phyloP scores from a whole-genome alignment of 2,797 vertebrate genomes.

The Moxostoma hubbsi region DNA sequence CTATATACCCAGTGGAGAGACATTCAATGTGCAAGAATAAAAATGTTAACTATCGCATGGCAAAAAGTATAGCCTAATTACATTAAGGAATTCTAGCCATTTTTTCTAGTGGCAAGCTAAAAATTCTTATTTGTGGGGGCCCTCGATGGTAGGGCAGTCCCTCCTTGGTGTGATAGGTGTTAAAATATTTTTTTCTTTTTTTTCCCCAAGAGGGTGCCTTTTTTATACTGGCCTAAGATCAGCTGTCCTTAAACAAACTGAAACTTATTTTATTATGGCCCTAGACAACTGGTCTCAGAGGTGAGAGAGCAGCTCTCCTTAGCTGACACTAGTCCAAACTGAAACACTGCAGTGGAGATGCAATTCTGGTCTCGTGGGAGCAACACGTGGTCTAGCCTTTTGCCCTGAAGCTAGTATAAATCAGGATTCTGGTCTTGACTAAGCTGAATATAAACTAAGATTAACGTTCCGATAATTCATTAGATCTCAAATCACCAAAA shows the following conservation, averaged over 20 bases:
- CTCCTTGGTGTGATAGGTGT: background rate
- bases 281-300: background rate
- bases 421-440: background rate
- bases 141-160: background rate
- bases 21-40: background rate
- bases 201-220: background rate
- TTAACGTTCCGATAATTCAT: background rate
- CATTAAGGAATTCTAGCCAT: background rate
- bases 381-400: background rate
- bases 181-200: too few relatives aligned
- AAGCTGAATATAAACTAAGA: background rate
- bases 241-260: background rate
- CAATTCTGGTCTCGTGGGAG: conserved; percentile 8
- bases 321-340: background rate
- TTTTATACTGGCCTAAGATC: background rate
- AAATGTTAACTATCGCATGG: conserved; percentile 1
- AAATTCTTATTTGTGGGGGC: conserved; percentile 36
- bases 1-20: conserved; percentile 1
- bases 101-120: conserved; percentile 27
- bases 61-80: conserved; percentile 6
- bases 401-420: background rate
- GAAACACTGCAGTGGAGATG: conserved; percentile 1
- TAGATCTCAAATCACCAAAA: background rate
- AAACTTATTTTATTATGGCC: background rate
- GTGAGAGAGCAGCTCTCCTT: background rate